Evolutionary conservation across 1,140 invertebrate genomes (phyloP), one percentile per base, ranked within the genome.

Genomic region (Drosophila ogumai): DNA sequence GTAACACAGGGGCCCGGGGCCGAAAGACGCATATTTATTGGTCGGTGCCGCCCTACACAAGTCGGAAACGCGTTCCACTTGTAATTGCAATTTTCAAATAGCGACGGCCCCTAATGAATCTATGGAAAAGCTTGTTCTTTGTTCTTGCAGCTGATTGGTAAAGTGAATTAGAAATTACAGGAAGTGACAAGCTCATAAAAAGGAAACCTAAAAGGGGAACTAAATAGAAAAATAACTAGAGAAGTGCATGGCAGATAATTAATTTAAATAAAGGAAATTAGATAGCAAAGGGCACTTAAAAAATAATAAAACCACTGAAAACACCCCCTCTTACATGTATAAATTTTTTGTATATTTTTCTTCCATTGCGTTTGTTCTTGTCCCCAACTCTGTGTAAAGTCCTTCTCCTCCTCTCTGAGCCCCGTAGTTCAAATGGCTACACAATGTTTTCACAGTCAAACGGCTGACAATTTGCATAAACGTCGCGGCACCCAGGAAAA

Each of bases 381-480:
- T 40, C 36, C 40, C 32, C 15, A 32, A 25, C 69, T 17, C 43
- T 55, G n/a, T 8, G 2, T 12, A 31, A 19, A 31, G 36, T 36
- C 12, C 32, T 6, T 25, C 17, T 46, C n/a, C 9, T 46, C 40
- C 43, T 60, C 40, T 58, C 28, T 65, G 55, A 31, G 31, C 5
- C 44, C 55, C 22, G 49, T 65, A 78, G 79, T 77, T 82, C 79
- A 82, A 82, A 82, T 82, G 69, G 75, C 80, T 78, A 58, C 63
- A 75, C 79, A 81, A 73, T 82, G 61, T 81, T 81, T 82, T 81
- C 61, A 64, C 79, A 77, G 67, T 81, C 79, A 82, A 77, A 81
- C 79, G 79, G 57, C 74, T 81, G 79, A 81, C 79, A 82, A 82
- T 82, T 82, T 82, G 75, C 81, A 82, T 82, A 82, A 82, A 76